These are phyloP conservation scores for Oconnorella tubifera DNA, from an alignment of 2,888 invertebrate genomes.

Conservation along the genomic window DNA sequence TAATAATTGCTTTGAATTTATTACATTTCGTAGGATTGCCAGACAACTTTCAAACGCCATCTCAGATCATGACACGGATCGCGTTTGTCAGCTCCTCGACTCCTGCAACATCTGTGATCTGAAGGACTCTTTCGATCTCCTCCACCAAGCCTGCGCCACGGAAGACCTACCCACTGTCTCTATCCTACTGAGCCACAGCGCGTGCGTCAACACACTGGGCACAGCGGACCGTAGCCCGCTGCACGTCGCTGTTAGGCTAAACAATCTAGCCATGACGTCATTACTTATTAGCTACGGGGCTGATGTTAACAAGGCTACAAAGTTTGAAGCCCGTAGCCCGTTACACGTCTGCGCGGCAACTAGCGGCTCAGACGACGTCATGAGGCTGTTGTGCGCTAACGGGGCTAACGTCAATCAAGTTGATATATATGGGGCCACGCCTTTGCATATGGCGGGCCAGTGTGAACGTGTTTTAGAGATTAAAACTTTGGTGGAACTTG, in stretches of 20 bases:
- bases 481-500: constrained; percentile 37
- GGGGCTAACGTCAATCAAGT: constrained; percentile 42
- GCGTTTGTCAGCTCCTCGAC: constrained; percentile 15
- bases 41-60: constrained; percentile 12
- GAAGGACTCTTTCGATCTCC: constrained; percentile 8
- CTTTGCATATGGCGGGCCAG: constrained; percentile 48
- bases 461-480: constrained; percentile 41
- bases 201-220: constrained; percentile 38
- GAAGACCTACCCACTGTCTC: constrained; percentile 14
- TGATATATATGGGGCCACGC: constrained; percentile 48
- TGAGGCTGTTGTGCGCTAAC: constrained; percentile 35
- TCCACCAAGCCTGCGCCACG: constrained; percentile 19
- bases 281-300: constrained; percentile 35
- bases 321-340: constrained; percentile 42
- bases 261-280: constrained; percentile 37
- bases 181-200: constrained; percentile 42
- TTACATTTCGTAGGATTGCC: too few relatives aligned
- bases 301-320: constrained; percentile 20
- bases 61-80: not conserved
- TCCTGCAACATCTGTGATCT: constrained; percentile 7
- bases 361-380: constrained; percentile 37
- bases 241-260: constrained; percentile 45
- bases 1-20: too few relatives aligned
- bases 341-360: constrained; percentile 44
- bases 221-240: constrained; percentile 41